Conservation (phyloP, 2,113 vertebrate genomes). For the Eurystomus gularis region DNA sequence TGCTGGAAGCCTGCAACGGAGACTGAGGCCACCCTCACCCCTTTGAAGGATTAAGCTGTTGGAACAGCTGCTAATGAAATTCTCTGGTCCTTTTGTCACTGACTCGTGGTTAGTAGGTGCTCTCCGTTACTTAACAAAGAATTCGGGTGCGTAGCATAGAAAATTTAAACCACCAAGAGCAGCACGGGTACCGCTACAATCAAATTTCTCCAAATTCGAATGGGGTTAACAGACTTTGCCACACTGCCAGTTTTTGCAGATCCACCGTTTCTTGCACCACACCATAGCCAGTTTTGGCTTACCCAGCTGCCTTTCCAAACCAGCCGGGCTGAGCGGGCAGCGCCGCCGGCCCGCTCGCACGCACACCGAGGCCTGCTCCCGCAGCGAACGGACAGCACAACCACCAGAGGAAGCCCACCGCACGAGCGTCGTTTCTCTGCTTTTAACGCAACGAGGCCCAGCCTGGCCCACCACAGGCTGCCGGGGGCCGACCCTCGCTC, state of each 20-base stretch:
- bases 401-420: accelerated
- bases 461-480: too few species aligned
- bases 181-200: accelerated
- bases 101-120: not conserved
- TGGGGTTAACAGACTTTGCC: not conserved
- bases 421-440: accelerated
- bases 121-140: not conserved
- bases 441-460: not conserved
- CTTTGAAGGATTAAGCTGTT: not conserved
- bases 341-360: accelerated
- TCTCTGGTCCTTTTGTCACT: not conserved
- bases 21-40: accelerated
- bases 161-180: not conserved
- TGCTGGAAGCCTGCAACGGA: not conserved
- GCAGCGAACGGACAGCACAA: too few species aligned
- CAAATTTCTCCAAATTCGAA: not conserved
- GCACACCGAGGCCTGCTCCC: not conserved
- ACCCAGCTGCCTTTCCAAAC: too few species aligned
- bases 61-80: not conserved
- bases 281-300: not conserved
- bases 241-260: too few species aligned
- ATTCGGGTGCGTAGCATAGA: accelerated
- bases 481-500: accelerated
- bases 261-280: not conserved
- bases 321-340: not conserved